phyloP scores from a whole-genome alignment of 1,140 invertebrate genomes.

The Bombyx mandarina region DNA sequence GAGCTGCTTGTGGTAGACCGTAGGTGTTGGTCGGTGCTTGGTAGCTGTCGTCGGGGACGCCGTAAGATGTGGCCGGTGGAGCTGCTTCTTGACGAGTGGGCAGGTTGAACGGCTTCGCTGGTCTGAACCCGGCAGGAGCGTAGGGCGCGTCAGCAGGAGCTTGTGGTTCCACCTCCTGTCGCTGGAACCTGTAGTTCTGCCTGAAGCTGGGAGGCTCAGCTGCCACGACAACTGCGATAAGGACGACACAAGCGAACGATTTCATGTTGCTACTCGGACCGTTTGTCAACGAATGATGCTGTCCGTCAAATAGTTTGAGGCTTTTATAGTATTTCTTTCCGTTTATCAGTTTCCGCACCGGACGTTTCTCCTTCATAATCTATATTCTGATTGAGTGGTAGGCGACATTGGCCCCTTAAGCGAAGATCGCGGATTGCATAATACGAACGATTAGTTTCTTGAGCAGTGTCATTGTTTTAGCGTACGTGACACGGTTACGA shows the following conservation, averaged over 20 bases:
- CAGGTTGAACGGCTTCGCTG: conserved; percentile 47
- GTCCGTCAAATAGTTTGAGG: conserved; percentile 10
- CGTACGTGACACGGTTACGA: conserved; percentile 40
- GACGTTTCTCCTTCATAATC: conserved; percentile 42
- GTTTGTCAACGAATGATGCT: conserved; percentile 53
- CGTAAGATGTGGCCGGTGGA: conserved; percentile 29
- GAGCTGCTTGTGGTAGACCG: conserved; percentile 28
- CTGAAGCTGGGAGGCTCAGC: conserved; percentile 50
- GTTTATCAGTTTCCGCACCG: conserved; percentile 44
- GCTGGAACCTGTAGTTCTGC: conserved; percentile 31
- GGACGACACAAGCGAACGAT: conserved; percentile 33
- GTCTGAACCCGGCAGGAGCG: conserved; percentile 53
- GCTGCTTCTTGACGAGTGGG: conserved; percentile 41
- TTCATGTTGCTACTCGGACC: conserved; percentile 50
- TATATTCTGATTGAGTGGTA: conserved; percentile 51
- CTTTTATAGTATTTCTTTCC: conserved; percentile 54
- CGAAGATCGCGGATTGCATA: conserved; percentile 53
- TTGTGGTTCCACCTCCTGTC: conserved; percentile 29
- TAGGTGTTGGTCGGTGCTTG: conserved; percentile 48
- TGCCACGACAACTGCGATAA: conserved; percentile 34
- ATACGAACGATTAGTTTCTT: conserved; percentile 45
- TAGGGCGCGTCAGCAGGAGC: conserved; percentile 40
- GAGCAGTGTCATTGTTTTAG: conserved; percentile 47
- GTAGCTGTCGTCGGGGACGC: conserved; percentile 46
- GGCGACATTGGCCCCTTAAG: conserved; percentile 60